Evolutionary conservation across 92 coral and sea anemone genomes (phyloP).

Genomic region (Parazoanthus swiftii): DNA sequence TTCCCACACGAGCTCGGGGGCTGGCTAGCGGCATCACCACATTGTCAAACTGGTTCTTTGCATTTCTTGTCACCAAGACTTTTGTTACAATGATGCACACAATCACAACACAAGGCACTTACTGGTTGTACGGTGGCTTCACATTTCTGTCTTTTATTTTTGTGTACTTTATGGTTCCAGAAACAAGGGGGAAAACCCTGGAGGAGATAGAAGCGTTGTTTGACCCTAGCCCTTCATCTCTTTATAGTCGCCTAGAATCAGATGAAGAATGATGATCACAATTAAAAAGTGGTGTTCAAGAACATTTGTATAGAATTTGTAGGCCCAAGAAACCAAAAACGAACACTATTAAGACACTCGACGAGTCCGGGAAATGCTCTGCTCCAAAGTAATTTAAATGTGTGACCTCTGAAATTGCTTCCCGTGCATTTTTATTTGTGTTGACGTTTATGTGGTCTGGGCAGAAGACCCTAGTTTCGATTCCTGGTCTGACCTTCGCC

Average conservation of each 20-base stretch:
- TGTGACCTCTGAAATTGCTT: too few relatives aligned
- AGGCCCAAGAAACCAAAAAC: too few relatives aligned
- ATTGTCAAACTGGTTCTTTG: conserved; percentile 63
- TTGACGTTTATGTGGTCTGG: too few relatives aligned
- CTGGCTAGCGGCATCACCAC: conserved; percentile 80
- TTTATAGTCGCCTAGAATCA: background rate
- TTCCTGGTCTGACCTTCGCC: too few relatives aligned
- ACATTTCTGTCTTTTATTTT: conserved; percentile 69
- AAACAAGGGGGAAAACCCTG: conserved; percentile 89
- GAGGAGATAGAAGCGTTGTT: conserved; percentile 85
- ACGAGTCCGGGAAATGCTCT: too few relatives aligned
- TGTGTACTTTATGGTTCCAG: conserved; percentile 79
- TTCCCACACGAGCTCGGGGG: conserved; percentile 89
- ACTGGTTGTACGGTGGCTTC: conserved; percentile 82
- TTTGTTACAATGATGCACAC: conserved; percentile 51
- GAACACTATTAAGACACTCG: too few relatives aligned
- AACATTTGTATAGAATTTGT: too few relatives aligned
- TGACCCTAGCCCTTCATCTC: conserved; percentile 23
- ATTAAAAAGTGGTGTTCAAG: background rate
- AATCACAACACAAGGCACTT: conserved; percentile 66
- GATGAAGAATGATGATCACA: background rate
- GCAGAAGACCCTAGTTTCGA: too few relatives aligned
- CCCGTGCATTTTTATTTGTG: too few relatives aligned
- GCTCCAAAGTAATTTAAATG: too few relatives aligned
- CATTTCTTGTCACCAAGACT: conserved; percentile 73